Conservation (phyloP, 2,113 vertebrate genomes). For the Corythoichthys haematopterus region DNA sequence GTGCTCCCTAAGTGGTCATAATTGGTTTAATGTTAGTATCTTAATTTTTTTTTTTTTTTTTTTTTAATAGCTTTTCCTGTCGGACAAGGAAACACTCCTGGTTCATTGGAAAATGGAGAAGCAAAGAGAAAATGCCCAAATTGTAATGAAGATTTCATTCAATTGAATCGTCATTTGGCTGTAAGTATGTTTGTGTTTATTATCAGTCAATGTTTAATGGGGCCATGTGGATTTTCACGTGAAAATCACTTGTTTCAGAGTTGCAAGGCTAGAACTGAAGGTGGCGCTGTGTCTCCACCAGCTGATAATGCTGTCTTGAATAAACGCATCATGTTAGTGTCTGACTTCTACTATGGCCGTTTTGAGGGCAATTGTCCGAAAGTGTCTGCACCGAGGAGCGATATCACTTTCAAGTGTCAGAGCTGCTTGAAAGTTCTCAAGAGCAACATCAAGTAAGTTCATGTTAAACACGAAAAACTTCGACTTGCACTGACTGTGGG, state of each 20-base stretch:
- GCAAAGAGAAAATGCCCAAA: slow-evolving; percentile 83
- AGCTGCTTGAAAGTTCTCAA: slow-evolving; percentile 96
- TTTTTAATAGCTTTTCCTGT: slow-evolving; percentile 1
- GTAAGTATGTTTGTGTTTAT: slow-evolving; percentile 56
- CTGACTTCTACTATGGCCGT: slow-evolving; percentile 94
- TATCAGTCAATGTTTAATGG: neutral
- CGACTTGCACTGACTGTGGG: neutral
- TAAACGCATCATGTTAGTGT: slow-evolving; percentile 95
- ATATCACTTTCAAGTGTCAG: slow-evolving; percentile 90
- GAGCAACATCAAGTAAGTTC: slow-evolving; percentile 92
- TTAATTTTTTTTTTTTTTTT: neutral
- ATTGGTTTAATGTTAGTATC: too few relatives aligned
- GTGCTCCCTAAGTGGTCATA: too few relatives aligned
- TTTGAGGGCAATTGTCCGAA: slow-evolving; percentile 79
- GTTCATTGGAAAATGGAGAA: slow-evolving; percentile 79
- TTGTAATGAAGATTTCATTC: slow-evolving; percentile 84
- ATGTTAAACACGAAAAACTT: neutral
- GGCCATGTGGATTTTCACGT: neutral
- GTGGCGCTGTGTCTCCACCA: slow-evolving; percentile 62
- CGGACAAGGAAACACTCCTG: slow-evolving; percentile 16
- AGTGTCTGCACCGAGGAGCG: slow-evolving; percentile 77
- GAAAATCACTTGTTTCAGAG: slow-evolving; percentile 64
- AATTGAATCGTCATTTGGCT: slow-evolving; percentile 83
- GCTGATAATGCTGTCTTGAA: slow-evolving; percentile 64
- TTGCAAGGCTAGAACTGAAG: slow-evolving; percentile 77